Percentiles rank a stretch among this genome's conserved stretches.
Evolutionary conservation across 2,888 invertebrate species (phyloP).

Genomic region (Drosophila atroscutellata): DNA sequence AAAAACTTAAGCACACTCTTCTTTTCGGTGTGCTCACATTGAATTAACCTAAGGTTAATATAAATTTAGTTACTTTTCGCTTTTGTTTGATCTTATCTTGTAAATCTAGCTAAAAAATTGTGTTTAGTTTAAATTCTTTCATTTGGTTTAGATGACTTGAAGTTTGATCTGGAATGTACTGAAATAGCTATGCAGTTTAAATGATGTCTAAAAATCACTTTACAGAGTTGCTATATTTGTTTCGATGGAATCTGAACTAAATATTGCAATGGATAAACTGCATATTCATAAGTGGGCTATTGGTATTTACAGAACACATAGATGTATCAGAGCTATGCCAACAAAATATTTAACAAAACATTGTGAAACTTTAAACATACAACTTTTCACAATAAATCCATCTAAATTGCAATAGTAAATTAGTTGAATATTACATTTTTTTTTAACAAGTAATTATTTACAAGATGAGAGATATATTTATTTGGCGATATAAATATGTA

Average conservation of each 20-base stretch:
- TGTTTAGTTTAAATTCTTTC: slow-evolving; percentile 67
- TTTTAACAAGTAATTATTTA: slow-evolving; percentile 23
- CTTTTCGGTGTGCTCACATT: slow-evolving; percentile 38
- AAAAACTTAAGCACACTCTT: slow-evolving; percentile 62
- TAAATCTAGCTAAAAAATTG: slow-evolving; percentile 76
- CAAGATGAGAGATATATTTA: slow-evolving; percentile 10
- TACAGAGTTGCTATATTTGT: slow-evolving; percentile 29
- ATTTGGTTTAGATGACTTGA: slow-evolving; percentile 49
- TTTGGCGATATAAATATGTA: slow-evolving; percentile 18
- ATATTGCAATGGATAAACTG: not conserved
- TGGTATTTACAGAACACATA: slow-evolving; percentile 6
- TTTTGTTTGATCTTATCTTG: slow-evolving; percentile 36
- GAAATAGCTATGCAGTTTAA: slow-evolving; percentile 6
- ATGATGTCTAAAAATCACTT: slow-evolving; percentile 39
- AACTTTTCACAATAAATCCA: slow-evolving; percentile 2
- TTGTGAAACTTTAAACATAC: not conserved
- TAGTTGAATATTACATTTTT: not conserved
- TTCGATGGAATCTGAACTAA: slow-evolving; percentile 1
- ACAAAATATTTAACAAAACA: not conserved
- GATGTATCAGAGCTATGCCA: not conserved
- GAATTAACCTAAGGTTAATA: slow-evolving; percentile 45
- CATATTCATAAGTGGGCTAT: slow-evolving; percentile 4
- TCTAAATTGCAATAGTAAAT: slow-evolving; percentile 6
- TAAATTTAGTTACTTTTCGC: slow-evolving; percentile 15
- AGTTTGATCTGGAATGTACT: slow-evolving; percentile 41